Evolutionary conservation across 2,888 invertebrate genomes (phyloP).

Genomic region (Smittia aterrima): DNA sequence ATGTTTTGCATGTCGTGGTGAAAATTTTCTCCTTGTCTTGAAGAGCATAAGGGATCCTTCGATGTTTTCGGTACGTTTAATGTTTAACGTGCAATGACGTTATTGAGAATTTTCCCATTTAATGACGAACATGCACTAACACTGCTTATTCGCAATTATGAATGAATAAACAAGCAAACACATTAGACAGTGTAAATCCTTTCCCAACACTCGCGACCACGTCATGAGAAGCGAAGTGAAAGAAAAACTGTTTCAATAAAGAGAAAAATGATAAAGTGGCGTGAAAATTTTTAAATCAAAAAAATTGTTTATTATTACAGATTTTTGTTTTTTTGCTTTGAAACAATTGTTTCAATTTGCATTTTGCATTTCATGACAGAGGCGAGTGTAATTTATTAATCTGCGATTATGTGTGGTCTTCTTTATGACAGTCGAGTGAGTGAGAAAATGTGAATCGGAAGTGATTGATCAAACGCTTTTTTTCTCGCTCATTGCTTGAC

Average conservation of each 20-base stretch:
- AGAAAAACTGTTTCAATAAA: too few species aligned
- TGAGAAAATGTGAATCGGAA: constrained; percentile 16
- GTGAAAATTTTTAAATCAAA: background rate
- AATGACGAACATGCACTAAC: too few species aligned
- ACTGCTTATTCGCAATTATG: too few species aligned
- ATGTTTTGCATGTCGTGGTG: background rate
- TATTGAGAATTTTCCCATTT: too few species aligned
- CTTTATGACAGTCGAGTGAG: background rate
- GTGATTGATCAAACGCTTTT: constrained; percentile 33
- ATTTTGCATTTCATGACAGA: background rate
- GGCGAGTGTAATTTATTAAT: background rate
- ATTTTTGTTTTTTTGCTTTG: too few species aligned
- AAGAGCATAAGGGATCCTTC: too few species aligned
- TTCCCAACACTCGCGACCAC: too few species aligned
- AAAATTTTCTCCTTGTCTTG: background rate
- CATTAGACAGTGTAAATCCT: too few species aligned
- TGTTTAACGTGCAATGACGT: too few species aligned
- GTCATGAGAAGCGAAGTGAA: too few species aligned
- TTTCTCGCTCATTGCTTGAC: constrained; percentile 1
- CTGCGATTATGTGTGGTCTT: background rate
- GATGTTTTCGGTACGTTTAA: too few species aligned
- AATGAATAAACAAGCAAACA: too few species aligned
- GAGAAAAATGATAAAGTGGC: background rate
- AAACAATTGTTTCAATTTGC: background rate
- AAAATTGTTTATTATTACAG: background rate